Base-by-base conservation (phyloP, 2,888 invertebrate genomes). In the Proisotoma minuta region DNA sequence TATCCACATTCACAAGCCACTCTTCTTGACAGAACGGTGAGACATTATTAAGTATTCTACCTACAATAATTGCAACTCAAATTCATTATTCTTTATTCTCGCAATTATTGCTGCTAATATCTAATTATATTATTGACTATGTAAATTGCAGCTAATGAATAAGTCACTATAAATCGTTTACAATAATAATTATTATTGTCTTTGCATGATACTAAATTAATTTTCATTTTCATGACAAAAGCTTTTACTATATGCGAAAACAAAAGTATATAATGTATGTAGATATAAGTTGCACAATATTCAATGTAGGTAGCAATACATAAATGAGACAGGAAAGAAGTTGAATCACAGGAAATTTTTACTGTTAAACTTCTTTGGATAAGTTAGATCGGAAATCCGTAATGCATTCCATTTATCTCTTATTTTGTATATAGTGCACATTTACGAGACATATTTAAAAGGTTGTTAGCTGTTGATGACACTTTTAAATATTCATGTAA, bases 21-120 rank as follows among this genome's bases (percentile, higher is more conserved):
- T n/a, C 69, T 70, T 28, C 69, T 69, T 43, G 72, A 73, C 29
- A 66, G 69, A 70, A 58, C 71, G 69, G 73, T 73, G 70, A 73
- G 73, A 60, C 50, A 54, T 52, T 3, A 34, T 8, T 10, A 10
- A 34, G 8, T 10, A 43, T 43, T 43, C 20, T n/a, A 43, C 18
- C 5, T 4, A 18, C 20, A 12, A 20, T 15, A 10, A 18, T 15
- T 43, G 20, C 4, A 43, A 5, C 4, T 43, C 5, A 18, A 43
- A 43, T 43, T 43, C 18, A 43, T n/a, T 43, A 15, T 15, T 15
- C 8, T 10, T 34, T 34, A 10, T 15, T 8, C 34, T 10, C 43
- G 43, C 20, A 43, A 43, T 43, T 43, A 43, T 15, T 43, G 34
- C 43, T 18, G 18, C 18, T 18, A 18, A 18, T 43, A 4, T 18